Conservation (phyloP, 1,140 invertebrate species). For the Melitaea cinxia region DNA sequence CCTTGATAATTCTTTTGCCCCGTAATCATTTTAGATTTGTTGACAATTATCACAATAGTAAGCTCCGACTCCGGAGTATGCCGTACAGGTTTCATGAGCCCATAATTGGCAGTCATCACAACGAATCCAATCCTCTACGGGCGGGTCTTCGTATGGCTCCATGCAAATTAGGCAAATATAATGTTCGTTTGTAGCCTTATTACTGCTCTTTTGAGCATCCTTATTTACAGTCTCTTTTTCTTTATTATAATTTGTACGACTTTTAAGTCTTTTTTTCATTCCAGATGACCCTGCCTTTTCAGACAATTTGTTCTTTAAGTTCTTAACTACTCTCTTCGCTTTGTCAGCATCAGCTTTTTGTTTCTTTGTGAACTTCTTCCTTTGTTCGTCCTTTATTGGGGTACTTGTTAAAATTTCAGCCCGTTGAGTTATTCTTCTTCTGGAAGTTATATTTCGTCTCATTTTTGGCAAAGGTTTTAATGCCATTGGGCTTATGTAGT, state of each 20-base stretch:
- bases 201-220: no score
- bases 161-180: constrained; percentile 24
- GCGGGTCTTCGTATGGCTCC: constrained; percentile 31
- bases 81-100: constrained; percentile 36
- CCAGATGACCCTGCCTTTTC: no score
- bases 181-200: not conserved
- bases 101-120: constrained; percentile 29
- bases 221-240: not conserved
- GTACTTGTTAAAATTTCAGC: not conserved
- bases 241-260: not conserved
- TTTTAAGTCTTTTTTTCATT: not conserved
- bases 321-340: no score
- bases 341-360: not conserved
- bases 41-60: constrained; percentile 21
- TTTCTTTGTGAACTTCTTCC: not conserved
- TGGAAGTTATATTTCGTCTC: not conserved
- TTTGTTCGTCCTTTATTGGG: not conserved
- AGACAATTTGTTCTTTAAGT: no score
- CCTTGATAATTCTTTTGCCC: no score
- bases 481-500: not conserved
- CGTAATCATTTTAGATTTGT: not conserved
- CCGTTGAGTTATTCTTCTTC: not conserved
- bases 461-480: not conserved
- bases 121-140: constrained; percentile 34
- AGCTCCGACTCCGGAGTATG: constrained; percentile 24